phyloP scores from a whole-genome alignment of 2,797 vertebrate species.

The Danio jaintianensis region DNA sequence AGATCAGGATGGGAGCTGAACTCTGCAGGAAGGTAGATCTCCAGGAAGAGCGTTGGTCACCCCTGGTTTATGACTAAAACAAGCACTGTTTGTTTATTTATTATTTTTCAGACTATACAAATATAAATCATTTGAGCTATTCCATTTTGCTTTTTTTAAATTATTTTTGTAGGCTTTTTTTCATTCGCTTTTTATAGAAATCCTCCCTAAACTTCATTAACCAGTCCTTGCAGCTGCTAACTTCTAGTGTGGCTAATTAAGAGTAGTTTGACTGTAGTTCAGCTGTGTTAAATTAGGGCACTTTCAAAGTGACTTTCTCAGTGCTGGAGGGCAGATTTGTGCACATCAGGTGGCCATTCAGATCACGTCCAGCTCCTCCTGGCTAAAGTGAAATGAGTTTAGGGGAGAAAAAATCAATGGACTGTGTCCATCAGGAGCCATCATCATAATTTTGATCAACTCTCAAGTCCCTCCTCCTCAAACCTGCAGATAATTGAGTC shows the following conservation, averaged over 20 bases:
- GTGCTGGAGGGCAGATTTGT: slow-evolving; percentile 1
- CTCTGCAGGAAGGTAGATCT: too few species aligned
- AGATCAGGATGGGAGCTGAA: too few species aligned
- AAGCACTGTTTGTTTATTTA: too few species aligned
- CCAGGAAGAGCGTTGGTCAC: too few species aligned
- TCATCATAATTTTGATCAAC: slow-evolving; percentile 47
- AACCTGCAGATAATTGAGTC: slow-evolving; percentile 49
- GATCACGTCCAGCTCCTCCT: slow-evolving; percentile 31
- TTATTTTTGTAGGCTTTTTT: neutral
- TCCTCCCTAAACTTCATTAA: neutral
- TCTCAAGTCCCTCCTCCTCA: slow-evolving; percentile 35
- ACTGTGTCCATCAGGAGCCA: slow-evolving; percentile 14
- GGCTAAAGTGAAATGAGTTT: slow-evolving; percentile 34
- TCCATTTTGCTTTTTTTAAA: neutral
- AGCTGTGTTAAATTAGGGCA: neutral
- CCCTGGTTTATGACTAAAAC: too few species aligned
- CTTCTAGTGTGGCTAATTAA: slow-evolving; percentile 4
- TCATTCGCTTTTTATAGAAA: neutral
- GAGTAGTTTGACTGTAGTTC: neutral
- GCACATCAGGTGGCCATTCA: slow-evolving; percentile 33
- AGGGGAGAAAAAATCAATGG: slow-evolving; percentile 52
- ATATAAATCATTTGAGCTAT: neutral
- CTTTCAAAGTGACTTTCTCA: slow-evolving; percentile 3
- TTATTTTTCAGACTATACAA: neutral
- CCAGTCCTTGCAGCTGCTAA: neutral